Conservation (phyloP, 2,113 vertebrate genomes). For the Xyrauchen texanus region DNA sequence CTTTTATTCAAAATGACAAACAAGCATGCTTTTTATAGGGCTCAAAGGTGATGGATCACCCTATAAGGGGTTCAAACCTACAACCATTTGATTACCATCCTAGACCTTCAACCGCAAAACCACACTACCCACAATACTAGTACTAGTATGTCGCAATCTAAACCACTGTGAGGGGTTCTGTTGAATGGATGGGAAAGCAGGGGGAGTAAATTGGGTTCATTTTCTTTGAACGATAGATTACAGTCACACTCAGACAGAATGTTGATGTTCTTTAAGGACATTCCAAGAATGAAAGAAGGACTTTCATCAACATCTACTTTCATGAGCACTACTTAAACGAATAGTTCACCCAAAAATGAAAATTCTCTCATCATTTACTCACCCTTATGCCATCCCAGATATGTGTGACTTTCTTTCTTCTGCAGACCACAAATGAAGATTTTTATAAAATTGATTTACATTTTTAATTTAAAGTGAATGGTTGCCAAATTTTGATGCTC, state of each 20-base stretch:
- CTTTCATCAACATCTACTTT: not conserved
- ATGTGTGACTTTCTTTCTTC: no score
- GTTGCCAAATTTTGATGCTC: no score
- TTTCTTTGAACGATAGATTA: constrained; percentile 2
- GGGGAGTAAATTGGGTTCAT: not conserved
- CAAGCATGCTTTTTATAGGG: no score
- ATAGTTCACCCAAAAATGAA: no score
- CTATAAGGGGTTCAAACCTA: not conserved
- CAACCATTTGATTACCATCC: not conserved
- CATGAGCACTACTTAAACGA: not conserved
- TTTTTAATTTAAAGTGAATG: no score
- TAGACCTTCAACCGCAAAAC: not conserved
- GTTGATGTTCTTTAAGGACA: constrained; percentile 23
- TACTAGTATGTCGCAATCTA: not conserved
- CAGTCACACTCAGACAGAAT: constrained; percentile 28
- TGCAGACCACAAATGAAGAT: no score
- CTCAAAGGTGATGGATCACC: no score
- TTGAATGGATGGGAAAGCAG: constrained; percentile 12
- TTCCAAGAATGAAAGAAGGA: constrained; percentile 1
- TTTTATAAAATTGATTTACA: no score
- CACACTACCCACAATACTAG: constrained; percentile 7
- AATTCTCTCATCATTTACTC: no score
- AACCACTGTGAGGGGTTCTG: not conserved
- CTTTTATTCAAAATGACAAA: no score
- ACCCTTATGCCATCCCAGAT: no score